A percentile compares a stretch with the other conserved stretches of the same genome.
phyloP scores from a whole-genome alignment of 2,888 invertebrate species.

The Pyrocoelia pectoralis region DNA sequence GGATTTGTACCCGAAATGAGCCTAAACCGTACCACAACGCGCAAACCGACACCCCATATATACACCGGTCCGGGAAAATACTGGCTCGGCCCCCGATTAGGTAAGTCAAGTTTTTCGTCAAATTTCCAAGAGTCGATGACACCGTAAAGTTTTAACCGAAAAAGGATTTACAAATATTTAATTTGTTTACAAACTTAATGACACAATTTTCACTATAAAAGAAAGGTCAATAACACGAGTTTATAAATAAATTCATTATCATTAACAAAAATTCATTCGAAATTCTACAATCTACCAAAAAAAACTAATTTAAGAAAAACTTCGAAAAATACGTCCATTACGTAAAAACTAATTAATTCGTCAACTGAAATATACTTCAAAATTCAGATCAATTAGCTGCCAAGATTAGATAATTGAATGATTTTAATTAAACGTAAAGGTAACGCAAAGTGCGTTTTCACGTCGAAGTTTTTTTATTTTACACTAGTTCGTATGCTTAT shows the following conservation, averaged over 20 bases:
- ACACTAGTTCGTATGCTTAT: no score
- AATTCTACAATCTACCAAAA: neutral
- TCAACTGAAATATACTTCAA: no score
- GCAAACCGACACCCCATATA: slow-evolving; percentile 28
- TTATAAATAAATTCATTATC: neutral
- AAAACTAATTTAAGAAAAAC: neutral
- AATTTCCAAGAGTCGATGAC: neutral
- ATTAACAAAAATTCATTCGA: neutral
- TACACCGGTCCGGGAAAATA: slow-evolving; percentile 32
- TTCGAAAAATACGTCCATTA: no score
- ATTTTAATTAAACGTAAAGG: no score
- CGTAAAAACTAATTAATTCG: no score
- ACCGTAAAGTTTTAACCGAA: neutral
- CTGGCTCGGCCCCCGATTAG: slow-evolving; percentile 36
- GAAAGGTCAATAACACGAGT: neutral
- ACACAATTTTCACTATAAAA: neutral
- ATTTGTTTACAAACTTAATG: neutral
- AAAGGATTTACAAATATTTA: no score
- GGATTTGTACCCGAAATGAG: slow-evolving; percentile 8
- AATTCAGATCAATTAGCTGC: no score
- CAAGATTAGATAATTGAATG: no score
- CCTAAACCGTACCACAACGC: slow-evolving; percentile 18
- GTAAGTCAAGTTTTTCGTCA: slow-evolving; percentile 23
- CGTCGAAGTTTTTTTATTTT: no score
- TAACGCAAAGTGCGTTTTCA: no score